A percentile compares a stretch with the other conserved stretches of the same genome.
phyloP scores from a whole-genome alignment of 2,113 vertebrate species.

The Lampris megalopsis region DNA sequence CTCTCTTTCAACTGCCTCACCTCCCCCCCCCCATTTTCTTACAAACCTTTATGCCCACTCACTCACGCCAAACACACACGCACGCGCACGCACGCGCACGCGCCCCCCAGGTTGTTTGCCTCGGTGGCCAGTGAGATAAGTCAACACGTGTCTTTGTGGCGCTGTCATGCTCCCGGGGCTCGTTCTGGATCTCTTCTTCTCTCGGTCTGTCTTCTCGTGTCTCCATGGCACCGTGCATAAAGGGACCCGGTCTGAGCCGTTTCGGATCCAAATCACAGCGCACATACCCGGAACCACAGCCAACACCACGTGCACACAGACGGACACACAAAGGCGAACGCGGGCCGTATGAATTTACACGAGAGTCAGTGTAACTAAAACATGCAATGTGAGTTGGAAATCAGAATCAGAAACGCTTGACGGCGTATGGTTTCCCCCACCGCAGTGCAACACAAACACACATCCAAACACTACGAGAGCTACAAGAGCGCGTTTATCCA shows the following conservation, averaged over 20 bases:
- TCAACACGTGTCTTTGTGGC: constrained; percentile 61
- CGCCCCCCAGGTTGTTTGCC: constrained; percentile 13
- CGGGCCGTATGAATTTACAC: not conserved
- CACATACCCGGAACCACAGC: constrained; percentile 11
- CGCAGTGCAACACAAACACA: no score
- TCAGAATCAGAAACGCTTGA: no score
- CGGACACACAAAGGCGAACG: constrained; percentile 3
- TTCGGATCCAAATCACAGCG: constrained; percentile 25
- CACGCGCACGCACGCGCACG: constrained; percentile 4
- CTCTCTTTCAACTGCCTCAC: no score
- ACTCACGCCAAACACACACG: constrained; percentile 24
- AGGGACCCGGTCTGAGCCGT: not conserved
- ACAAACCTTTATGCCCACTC: not conserved
- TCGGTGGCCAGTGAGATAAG: constrained; percentile 76
- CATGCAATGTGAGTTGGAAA: no score
- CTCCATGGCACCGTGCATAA: constrained; percentile 66
- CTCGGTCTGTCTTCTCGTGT: constrained; percentile 51
- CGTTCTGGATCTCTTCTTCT: constrained; percentile 23
- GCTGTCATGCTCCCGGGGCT: constrained; percentile 50
- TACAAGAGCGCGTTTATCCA: no score
- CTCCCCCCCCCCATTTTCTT: no score
- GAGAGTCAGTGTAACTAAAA: no score
- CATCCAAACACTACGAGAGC: no score
- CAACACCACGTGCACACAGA: not conserved
- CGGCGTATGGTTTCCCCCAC: no score